Evolutionary conservation across 2,797 vertebrate species (phyloP), one percentile per base, ranked within the genome.

Genomic region (Psittacula derbiana): DNA sequence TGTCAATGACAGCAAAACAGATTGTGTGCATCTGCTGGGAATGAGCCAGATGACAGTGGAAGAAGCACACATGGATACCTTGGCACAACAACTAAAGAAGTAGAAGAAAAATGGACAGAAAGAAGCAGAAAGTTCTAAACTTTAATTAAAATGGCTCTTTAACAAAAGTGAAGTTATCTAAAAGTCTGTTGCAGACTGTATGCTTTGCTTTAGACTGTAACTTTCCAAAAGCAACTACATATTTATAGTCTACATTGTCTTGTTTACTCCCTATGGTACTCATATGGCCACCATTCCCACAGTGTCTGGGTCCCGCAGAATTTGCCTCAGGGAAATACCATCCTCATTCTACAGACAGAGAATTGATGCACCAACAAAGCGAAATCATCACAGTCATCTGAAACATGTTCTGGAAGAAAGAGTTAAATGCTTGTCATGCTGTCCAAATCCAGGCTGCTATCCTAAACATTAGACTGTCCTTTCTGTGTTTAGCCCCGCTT

Each of bases 1-100:
- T 98, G 98, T 98, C 98, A 97, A 96, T 98, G 98, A 98, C 98
- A 98, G 98, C 97, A 98, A 98, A 98, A 97, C 98, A 98, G 98
- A 98, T 98, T 98, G 98, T 97, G 97, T 97, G 97, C 98, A 98
- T 98, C 98, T 98, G 98, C 98, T 99, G 98, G 98, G 99, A 99
- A 98, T 93, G 97, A 98, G 98, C 98, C 99, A 99, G 98, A 99
- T 99, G 99, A 99, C 99, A 98, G 98, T 98, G 98, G 98, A 99
- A 98, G 98, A 98, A 98, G 98, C 96, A 97, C 98, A 98, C 98
- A 98, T 98, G 98, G 98, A 98, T 98, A 98, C 98, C 98, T 99
- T 99, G 98, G 98, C 98, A 99, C 98, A 98, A 97, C 97, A 97
- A 97, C 92, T 96, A 95, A 98, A 98, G 96, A 95, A 95, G 76